Evolutionary conservation across 2,797 vertebrate species (phyloP), one percentile per base, ranked within the genome.

Genomic region (Halcyon chelicuti): DNA sequence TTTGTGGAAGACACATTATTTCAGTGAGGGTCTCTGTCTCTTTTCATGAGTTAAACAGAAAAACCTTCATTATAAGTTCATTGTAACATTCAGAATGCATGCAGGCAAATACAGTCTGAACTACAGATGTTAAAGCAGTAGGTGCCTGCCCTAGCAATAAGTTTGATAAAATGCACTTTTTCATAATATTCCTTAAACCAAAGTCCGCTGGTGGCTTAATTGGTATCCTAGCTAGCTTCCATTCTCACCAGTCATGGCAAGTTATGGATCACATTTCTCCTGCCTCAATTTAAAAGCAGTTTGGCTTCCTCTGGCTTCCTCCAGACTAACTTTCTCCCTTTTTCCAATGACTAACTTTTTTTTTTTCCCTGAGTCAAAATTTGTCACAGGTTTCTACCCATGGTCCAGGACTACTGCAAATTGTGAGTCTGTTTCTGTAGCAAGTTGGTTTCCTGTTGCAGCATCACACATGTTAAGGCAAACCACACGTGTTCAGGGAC

Each of bases 381-480:
- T 73, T 70, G 46, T 86, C 26, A 83, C 33, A 63, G 12, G 22
- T 62, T 93, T 57, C 92, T 76, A 63, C 44, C 16, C 57, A 13
- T 18, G 21, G 63, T 33, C 52, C 68, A 55, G 19, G 70, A 35
- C 61, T 39, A 16, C 67, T 51, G 54, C 37, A 81, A 81, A 90
- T 25, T 63, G 13, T 31, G 47, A 81, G 61, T 62, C 23, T 55
- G 12, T 13, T 28, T 81, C 40, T 62, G 37, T 33, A 80, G 86
- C 90, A 81, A 88, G 85, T 55, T 63, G 49, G 70, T 70, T 96
- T 96, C 88, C 93, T 88, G 77, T 81, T 81, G 76, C 74, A 78
- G 55, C 66, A 78, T 31, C 51, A 49, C 42, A 52, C 31, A 17
- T 7, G 12, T 61, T 70, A 70, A 79, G 21, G 60, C 31, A 93